A percentile compares a stretch with the other conserved stretches of the same genome.
These are phyloP conservation scores for Orthosia gothica DNA, from an alignment of 2,888 invertebrate species.

Conservation along the genomic window DNA sequence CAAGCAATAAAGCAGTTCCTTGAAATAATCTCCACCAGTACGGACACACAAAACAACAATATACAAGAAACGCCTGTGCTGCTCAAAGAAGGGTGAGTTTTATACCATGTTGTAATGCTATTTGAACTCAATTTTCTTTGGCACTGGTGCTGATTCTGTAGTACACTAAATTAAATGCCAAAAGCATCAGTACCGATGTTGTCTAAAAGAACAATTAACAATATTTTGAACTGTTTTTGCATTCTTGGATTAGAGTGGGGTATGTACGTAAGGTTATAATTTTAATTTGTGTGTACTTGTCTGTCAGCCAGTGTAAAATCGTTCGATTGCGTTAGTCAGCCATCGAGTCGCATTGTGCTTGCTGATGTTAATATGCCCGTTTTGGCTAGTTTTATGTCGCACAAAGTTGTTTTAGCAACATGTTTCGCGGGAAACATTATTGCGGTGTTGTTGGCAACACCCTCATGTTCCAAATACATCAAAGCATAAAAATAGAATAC, in stretches of 20 bases:
- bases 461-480: too few relatives aligned
- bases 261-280: constrained; percentile 74
- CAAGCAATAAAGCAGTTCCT: constrained; percentile 96
- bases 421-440: neutral
- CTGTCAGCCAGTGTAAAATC: neutral
- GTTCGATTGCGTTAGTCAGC: neutral
- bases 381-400: neutral
- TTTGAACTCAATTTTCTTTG: neutral
- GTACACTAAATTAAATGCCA: neutral
- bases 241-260: constrained; percentile 86
- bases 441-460: neutral
- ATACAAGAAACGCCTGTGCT: constrained; percentile 94
- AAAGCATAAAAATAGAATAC: too few relatives aligned
- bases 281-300: constrained; percentile 24
- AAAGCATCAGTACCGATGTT: constrained; percentile 10
- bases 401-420: too few relatives aligned
- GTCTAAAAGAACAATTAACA: constrained; percentile 24
- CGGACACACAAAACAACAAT: constrained; percentile 92
- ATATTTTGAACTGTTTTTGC: constrained; percentile 75
- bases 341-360: neutral
- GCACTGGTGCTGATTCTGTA: constrained; percentile 7
- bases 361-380: neutral
- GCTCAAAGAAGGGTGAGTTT: constrained; percentile 97
- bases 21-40: constrained; percentile 97
- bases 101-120: neutral